These are phyloP conservation scores for Ceratosolen fusciceps DNA, from an alignment of 1,140 invertebrate species.

Conservation along the genomic window DNA sequence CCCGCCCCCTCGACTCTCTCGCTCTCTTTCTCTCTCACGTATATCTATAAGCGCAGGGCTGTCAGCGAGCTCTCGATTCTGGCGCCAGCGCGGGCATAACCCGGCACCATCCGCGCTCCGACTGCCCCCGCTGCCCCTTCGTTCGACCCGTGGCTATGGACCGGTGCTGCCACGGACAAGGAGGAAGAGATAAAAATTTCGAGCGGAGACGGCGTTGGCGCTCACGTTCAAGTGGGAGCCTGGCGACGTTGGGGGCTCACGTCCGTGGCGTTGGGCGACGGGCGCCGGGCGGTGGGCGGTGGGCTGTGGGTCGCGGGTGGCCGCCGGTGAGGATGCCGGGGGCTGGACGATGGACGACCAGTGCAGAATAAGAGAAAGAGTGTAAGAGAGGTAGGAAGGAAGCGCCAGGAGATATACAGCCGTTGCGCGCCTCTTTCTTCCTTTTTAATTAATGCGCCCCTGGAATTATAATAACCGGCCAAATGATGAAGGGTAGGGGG, in stretches of 20 bases:
- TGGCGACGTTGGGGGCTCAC: too few relatives aligned
- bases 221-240: too few relatives aligned
- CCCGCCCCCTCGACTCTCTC: constrained; percentile 22
- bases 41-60: constrained; percentile 56
- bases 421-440: neutral
- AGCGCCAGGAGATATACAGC: neutral
- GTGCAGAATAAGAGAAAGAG: neutral
- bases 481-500: too few relatives aligned
- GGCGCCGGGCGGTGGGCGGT: neutral
- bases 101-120: constrained; percentile 11
- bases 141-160: constrained; percentile 26
- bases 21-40: neutral
- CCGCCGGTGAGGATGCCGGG: neutral
- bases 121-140: neutral
- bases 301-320: neutral
- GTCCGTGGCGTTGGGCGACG: too few relatives aligned
- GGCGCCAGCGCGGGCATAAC: constrained; percentile 44
- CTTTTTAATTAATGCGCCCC: constrained; percentile 25
- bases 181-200: constrained; percentile 46
- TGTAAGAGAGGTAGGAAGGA: constrained; percentile 28
- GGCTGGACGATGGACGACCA: neutral
- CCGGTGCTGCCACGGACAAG: neutral
- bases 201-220: neutral
- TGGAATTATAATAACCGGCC: constrained; percentile 8
- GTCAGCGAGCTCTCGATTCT: constrained; percentile 60